Evolutionary conservation across 1,140 invertebrate genomes (phyloP).

Genomic region (Hyles euphorbiae): DNA sequence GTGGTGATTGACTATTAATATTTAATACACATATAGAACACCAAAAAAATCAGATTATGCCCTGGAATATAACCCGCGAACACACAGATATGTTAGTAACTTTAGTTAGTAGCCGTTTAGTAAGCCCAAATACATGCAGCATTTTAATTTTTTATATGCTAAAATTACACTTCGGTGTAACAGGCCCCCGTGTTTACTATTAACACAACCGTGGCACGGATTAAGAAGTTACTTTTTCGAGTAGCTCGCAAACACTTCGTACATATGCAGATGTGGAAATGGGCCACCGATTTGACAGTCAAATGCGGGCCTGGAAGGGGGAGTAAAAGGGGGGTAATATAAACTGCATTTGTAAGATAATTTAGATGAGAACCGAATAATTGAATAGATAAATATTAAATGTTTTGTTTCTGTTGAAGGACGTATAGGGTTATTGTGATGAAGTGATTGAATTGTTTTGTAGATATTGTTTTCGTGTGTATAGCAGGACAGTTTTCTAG

Average conservation of each 20-base stretch:
- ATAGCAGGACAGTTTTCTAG: too few relatives aligned
- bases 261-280: conserved; percentile 20
- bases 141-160: too few relatives aligned
- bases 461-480: too few relatives aligned
- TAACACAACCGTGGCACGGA: conserved; percentile 10
- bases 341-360: conserved; percentile 26
- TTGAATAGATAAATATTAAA: conserved; percentile 4
- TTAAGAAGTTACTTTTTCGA: conserved; percentile 37
- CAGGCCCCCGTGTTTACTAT: conserved; percentile 13
- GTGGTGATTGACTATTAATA: too few relatives aligned
- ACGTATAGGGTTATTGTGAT: too few relatives aligned
- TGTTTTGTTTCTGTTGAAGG: background rate
- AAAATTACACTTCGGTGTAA: conserved; percentile 12
- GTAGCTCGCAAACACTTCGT: conserved; percentile 19
- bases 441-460: too few relatives aligned
- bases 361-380: conserved; percentile 2
- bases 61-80: too few relatives aligned
- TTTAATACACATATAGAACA: too few relatives aligned
- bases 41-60: too few relatives aligned
- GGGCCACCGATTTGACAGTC: conserved; percentile 19
- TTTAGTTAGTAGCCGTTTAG: too few relatives aligned
- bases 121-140: too few relatives aligned
- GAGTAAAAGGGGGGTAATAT: conserved; percentile 14
- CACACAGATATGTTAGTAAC: too few relatives aligned
- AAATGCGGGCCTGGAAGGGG: conserved; percentile 10